Percentiles rank a stretch among this genome's conserved stretches.
Conservation (phyloP, 64 coral and sea anemone genomes). For the Stichodactyla mertensii region DNA sequence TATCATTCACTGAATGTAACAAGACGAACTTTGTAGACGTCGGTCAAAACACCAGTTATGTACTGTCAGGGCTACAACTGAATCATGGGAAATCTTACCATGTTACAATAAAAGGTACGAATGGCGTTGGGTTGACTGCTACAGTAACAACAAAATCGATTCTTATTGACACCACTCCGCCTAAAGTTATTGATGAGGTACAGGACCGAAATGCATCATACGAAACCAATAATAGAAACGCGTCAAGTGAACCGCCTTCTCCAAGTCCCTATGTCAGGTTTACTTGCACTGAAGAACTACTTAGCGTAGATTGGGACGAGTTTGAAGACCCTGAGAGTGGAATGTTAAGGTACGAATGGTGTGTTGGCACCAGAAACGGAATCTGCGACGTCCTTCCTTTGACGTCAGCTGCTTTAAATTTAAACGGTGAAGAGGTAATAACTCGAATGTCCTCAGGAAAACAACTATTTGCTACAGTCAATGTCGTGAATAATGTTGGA, state of each 20-base stretch:
- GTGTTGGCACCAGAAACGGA: slow-evolving; percentile 59
- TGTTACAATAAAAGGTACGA: slow-evolving; percentile 47
- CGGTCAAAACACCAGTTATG: slow-evolving; percentile 38
- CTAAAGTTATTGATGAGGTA: slow-evolving; percentile 24
- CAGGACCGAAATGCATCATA: neutral
- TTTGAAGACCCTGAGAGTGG: slow-evolving; percentile 76
- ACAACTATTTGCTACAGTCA: slow-evolving; percentile 47
- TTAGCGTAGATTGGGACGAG: slow-evolving; percentile 69
- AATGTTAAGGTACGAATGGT: slow-evolving; percentile 60
- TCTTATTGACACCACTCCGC: slow-evolving; percentile 48
- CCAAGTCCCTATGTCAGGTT: slow-evolving; percentile 31
- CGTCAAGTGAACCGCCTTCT: neutral
- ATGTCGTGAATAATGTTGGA: slow-evolving; percentile 32
- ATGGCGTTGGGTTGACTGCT: slow-evolving; percentile 42
- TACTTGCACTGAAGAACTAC: slow-evolving; percentile 74
- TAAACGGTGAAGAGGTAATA: slow-evolving; percentile 48
- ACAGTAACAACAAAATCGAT: slow-evolving; percentile 72
- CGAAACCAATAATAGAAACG: neutral
- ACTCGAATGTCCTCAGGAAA: slow-evolving; percentile 52
- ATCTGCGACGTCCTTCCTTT: slow-evolving; percentile 46
- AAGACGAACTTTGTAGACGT: slow-evolving; percentile 17
- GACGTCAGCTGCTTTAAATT: neutral
- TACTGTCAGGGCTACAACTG: slow-evolving; percentile 41
- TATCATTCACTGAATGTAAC: slow-evolving; percentile 32
- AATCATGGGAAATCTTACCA: slow-evolving; percentile 50